Conservation (phyloP, 2,888 invertebrate genomes). For the Acleris sparsana region DNA sequence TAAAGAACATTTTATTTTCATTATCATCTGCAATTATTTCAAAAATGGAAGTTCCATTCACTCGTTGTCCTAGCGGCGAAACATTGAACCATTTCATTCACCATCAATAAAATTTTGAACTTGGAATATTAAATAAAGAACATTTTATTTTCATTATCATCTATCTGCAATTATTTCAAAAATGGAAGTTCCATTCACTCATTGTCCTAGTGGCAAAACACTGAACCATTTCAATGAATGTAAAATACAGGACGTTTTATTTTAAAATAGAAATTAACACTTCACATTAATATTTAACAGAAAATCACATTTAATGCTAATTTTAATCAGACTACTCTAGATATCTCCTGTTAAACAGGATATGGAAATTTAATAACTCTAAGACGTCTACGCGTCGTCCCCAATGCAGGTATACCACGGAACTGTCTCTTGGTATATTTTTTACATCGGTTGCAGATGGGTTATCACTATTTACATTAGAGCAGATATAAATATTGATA, state of each 20-base stretch:
- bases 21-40: slow-evolving; percentile 27
- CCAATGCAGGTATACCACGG: slow-evolving; percentile 44
- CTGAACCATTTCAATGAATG: slow-evolving; percentile 4
- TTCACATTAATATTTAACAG: not conserved
- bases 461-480: slow-evolving; percentile 70
- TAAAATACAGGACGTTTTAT: too few species aligned
- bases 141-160: slow-evolving; percentile 18
- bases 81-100: slow-evolving; percentile 5
- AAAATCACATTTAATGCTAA: not conserved
- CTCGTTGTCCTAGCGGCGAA: slow-evolving; percentile 15
- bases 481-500: slow-evolving; percentile 72
- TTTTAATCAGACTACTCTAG: not conserved
- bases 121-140: too few species aligned
- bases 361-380: not conserved
- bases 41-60: slow-evolving; percentile 13
- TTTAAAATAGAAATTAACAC: too few species aligned
- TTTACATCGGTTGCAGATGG: slow-evolving; percentile 12
- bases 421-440: slow-evolving; percentile 40
- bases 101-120: not conserved
- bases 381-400: slow-evolving; percentile 45
- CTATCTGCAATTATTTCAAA: slow-evolving; percentile 17
- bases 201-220: slow-evolving; percentile 15
- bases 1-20: not conserved
- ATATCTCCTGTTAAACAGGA: not conserved
- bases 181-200: slow-evolving; percentile 16